Conservation (phyloP, 1,140 invertebrate species). For the Drosophila melanica region DNA sequence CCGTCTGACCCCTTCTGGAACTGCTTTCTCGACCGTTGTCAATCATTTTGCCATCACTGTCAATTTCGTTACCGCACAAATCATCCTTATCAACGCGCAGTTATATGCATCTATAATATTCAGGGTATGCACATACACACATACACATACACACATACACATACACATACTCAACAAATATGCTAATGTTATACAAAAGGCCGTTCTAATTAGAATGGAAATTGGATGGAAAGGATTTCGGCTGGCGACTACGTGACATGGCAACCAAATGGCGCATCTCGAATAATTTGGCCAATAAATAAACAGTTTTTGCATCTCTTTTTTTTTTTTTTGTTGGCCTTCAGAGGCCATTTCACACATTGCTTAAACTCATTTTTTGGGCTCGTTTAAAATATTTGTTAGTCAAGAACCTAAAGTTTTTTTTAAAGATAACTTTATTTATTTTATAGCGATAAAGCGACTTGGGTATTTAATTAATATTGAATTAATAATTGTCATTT, state of each 20-base stretch:
- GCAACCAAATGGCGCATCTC: constrained; percentile 33
- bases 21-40: constrained; percentile 57
- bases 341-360: too few relatives aligned
- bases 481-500: too few relatives aligned
- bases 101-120: constrained; percentile 20
- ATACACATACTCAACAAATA: constrained; percentile 37
- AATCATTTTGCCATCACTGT: constrained; percentile 75
- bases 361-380: too few relatives aligned
- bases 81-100: constrained; percentile 14
- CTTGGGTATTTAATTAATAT: too few relatives aligned
- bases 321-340: background rate
- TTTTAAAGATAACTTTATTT: too few relatives aligned
- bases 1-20: constrained; percentile 5
- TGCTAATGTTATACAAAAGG: constrained; percentile 54
- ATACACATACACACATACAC: too few relatives aligned
- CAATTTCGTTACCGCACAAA: constrained; percentile 48
- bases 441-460: too few relatives aligned
- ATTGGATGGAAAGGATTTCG: constrained; percentile 63
- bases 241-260: constrained; percentile 57
- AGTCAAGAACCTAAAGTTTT: too few relatives aligned
- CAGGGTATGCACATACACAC: background rate
- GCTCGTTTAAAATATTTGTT: too few relatives aligned
- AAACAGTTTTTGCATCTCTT: background rate
- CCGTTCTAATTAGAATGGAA: constrained; percentile 70
- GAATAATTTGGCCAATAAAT: background rate